Evolutionary conservation across 2,797 vertebrate species (phyloP), one percentile per base, ranked within the genome.

Genomic region (Acipenser transmontanus): DNA sequence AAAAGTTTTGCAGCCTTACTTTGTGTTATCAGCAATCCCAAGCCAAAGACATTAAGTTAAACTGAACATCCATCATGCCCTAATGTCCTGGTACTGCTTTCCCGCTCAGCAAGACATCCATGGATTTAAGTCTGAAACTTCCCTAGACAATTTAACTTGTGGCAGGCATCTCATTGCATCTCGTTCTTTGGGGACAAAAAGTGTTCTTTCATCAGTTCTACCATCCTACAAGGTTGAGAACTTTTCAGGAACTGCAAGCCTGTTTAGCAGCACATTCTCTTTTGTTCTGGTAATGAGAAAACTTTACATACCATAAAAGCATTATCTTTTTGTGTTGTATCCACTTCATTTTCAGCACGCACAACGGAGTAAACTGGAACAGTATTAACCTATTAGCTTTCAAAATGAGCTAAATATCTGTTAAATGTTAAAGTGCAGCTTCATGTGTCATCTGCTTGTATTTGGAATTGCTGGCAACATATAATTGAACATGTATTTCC

Each of bases 401-500:
- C 52, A 54, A 9, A 54, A 54, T 54, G 8, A 54, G 52, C 52
- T 54, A 9, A 54, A 54, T 54, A 54, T 54, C 52, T 54, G n/a
- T 9, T 9, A 54, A n/a, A 9, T 7, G 60, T 17, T 61, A 12
- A 20, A 34, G 17, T 5, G 34, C 6, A 10, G 60, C 60, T 34
- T 61, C 17, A 61, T 61, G 10, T 61, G 12, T 12, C 17, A 17
- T 7, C 8, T 61, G 7, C 34, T 61, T 7, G 17, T 12, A 20
- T 61, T 61, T 34, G 34, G 34, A 34, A 34, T 34, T 61, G 7
- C 17, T 61, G 8, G 60, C 60, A 6, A 17, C 17, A 6, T 47
- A 61, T 47, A 47, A 20, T 61, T 14, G 60, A 20, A 61, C 17
- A 61, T 61, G n/a, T 61, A 61, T 61, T 61, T 61, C 17, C 60